Percentiles rank a stretch among this genome's conserved stretches.
Conservation (phyloP, 2,113 vertebrate genomes). For the Tringa solitaria region DNA sequence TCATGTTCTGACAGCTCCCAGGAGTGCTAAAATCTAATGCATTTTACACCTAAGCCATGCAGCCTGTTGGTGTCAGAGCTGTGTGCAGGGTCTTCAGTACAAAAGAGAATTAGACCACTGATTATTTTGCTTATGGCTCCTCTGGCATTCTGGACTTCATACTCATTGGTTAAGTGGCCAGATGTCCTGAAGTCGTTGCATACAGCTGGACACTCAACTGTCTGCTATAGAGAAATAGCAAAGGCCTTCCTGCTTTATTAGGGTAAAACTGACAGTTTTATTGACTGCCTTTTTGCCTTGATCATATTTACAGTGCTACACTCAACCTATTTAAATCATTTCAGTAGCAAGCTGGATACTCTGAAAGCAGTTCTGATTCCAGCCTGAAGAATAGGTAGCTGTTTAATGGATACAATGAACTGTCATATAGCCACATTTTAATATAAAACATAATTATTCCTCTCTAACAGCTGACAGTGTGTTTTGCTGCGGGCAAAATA, state of each 20-base stretch:
- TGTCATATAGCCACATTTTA: background rate
- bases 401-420: background rate
- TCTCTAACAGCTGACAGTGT: background rate
- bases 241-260: conserved; percentile 8
- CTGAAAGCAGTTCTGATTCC: background rate
- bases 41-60: background rate
- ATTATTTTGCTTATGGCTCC: background rate
- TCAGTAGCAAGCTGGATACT: background rate
- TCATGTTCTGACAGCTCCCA: background rate
- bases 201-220: conserved; percentile 41
- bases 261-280: conserved; percentile 19
- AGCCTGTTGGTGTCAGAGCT: background rate
- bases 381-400: conserved; percentile 9
- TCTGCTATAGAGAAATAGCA: background rate
- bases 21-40: background rate
- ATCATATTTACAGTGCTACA: background rate
- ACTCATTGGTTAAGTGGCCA: background rate
- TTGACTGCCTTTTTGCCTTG: conserved; percentile 33
- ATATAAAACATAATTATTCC: conserved; percentile 21
- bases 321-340: background rate
- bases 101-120: background rate
- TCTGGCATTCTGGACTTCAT: background rate
- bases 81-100: background rate
- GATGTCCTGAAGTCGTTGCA: conserved; percentile 1
- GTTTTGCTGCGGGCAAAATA: background rate